Conservation (phyloP, 1,140 invertebrate species). For the Vanessa atalanta region DNA sequence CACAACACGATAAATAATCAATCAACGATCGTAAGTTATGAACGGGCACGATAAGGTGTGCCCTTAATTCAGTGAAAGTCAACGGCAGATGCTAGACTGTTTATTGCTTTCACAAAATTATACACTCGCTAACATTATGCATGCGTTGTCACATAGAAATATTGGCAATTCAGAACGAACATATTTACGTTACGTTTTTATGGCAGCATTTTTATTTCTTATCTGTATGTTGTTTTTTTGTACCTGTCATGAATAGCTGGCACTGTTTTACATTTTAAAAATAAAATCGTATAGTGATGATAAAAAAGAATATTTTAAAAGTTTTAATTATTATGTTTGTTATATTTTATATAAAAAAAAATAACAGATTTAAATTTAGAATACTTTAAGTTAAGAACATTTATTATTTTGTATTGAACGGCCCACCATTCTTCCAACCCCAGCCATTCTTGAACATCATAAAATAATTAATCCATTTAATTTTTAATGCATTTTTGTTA, state of each 20-base stretch:
- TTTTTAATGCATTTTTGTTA: too few relatives aligned
- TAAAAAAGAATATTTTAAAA: too few relatives aligned
- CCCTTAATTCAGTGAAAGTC: conserved; percentile 45
- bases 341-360: too few relatives aligned
- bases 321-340: too few relatives aligned
- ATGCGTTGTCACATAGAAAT: conserved; percentile 19
- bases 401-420: too few relatives aligned
- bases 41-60: conserved; percentile 36
- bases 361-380: too few relatives aligned
- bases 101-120: conserved; percentile 35
- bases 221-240: conserved; percentile 17
- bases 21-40: conserved; percentile 13
- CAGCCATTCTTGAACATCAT: too few relatives aligned
- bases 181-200: conserved; percentile 14
- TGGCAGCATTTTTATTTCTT: neutral
- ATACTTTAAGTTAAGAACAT: too few relatives aligned
- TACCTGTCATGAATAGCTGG: neutral
- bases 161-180: conserved; percentile 17
- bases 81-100: conserved; percentile 35
- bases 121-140: conserved; percentile 23
- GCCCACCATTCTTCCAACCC: too few relatives aligned
- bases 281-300: too few relatives aligned
- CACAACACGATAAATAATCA: neutral
- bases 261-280: too few relatives aligned
- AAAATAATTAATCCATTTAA: too few relatives aligned